phyloP scores from a whole-genome alignment of 2,797 vertebrate genomes.

The Pyrrhura leucotis region DNA sequence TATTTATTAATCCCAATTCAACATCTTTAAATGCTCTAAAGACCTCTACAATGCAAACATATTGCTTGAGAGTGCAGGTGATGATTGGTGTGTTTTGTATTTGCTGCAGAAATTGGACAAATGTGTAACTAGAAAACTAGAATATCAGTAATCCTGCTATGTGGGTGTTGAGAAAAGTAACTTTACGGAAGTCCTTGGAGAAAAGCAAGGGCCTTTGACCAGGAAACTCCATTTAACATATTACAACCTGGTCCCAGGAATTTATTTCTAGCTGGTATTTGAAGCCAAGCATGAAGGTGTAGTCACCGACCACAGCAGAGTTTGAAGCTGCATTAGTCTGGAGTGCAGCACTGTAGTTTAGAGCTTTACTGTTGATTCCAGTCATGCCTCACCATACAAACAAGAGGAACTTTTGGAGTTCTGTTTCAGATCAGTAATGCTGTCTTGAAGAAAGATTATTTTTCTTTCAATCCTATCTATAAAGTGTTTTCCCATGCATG shows the following conservation, averaged over 20 bases:
- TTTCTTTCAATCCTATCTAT: background rate
- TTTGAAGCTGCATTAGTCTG: background rate
- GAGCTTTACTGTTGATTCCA: background rate
- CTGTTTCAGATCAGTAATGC: background rate
- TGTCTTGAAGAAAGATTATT: background rate
- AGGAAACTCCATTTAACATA: too few relatives aligned
- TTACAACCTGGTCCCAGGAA: background rate
- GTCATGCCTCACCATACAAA: background rate
- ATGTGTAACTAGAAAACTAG: background rate
- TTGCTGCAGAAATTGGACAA: background rate
- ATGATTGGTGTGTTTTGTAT: background rate
- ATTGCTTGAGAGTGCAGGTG: background rate
- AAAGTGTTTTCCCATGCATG: background rate
- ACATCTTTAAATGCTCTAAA: background rate
- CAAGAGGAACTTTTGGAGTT: background rate
- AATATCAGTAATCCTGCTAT: background rate
- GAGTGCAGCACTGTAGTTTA: background rate
- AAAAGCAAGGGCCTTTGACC: background rate
- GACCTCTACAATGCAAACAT: background rate
- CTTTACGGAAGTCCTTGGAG: background rate
- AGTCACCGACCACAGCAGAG: background rate
- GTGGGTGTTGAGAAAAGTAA: background rate
- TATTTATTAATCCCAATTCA: background rate
- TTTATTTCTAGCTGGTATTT: rapidly evolving
- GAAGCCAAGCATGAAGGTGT: background rate